phyloP scores from a whole-genome alignment of 2,113 vertebrate species.

The Mystacornis crossleyi region DNA sequence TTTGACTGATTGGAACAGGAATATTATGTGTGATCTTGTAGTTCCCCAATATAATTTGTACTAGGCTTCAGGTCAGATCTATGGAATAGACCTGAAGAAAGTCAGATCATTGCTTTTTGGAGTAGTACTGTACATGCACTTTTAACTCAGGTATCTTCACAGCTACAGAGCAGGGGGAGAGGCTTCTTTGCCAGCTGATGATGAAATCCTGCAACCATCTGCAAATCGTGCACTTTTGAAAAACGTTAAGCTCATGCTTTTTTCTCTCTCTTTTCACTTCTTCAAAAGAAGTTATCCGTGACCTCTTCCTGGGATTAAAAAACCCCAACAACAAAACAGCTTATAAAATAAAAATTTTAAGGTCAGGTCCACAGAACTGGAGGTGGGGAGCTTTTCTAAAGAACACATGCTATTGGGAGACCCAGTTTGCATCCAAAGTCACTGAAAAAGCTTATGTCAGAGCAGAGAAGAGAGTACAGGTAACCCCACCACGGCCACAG shows the following conservation, averaged over 20 bases:
- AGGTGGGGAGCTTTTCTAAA: background rate
- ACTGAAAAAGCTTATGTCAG: background rate
- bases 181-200: background rate
- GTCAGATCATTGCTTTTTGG: background rate
- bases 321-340: background rate
- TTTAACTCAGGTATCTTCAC: background rate
- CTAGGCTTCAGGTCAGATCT: background rate
- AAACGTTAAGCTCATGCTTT: background rate
- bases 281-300: background rate
- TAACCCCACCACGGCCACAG: background rate
- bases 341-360: background rate
- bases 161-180: background rate
- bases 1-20: background rate
- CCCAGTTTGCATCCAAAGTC: background rate
- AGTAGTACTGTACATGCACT: background rate
- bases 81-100: background rate
- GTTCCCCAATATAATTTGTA: background rate
- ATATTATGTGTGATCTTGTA: background rate
- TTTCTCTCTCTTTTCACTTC: background rate
- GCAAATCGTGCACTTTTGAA: background rate
- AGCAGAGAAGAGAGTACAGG: background rate
- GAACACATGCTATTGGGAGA: background rate
- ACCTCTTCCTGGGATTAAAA: background rate
- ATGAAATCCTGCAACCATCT: background rate
- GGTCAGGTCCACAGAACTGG: background rate